Evolutionary conservation across 35 echinoderm and acorn worm genomes (phyloP).

Genomic region (Holothuria glaberrima): DNA sequence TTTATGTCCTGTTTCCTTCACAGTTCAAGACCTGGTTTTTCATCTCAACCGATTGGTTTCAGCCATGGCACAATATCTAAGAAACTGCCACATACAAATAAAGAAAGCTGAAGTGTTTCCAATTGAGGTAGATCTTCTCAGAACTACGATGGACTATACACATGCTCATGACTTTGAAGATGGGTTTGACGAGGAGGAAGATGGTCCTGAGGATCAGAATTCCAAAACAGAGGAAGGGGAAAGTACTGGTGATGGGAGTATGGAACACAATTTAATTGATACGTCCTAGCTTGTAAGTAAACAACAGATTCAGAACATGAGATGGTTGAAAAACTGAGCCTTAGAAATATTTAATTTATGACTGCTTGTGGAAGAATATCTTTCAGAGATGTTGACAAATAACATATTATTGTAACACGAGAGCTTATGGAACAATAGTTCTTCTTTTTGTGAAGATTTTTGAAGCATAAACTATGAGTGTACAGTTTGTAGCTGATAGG

Average conservation of each 20-base stretch:
- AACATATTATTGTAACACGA: too few relatives aligned
- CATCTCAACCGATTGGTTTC: conserved; percentile 88
- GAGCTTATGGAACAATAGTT: too few relatives aligned
- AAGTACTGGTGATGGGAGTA: background rate
- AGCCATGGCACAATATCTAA: conserved; percentile 80
- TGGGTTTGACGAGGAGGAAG: conserved; percentile 75
- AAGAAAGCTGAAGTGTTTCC: conserved; percentile 86
- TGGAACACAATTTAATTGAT: conserved; percentile 41
- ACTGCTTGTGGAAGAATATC: too few relatives aligned
- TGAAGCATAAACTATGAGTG: too few relatives aligned
- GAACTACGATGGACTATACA: conserved; percentile 87
- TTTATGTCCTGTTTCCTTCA: background rate
- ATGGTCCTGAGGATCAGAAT: conserved; percentile 22
- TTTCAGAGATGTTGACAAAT: too few relatives aligned
- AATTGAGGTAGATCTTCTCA: conserved; percentile 86
- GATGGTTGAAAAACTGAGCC: too few relatives aligned
- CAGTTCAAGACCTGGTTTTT: conserved; percentile 97
- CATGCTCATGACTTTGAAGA: conserved; percentile 72
- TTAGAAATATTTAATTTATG: too few relatives aligned
- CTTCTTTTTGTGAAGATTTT: too few relatives aligned
- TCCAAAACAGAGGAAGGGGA: too few relatives aligned
- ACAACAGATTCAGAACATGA: too few relatives aligned
- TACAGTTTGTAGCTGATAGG: too few relatives aligned
- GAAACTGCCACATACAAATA: conserved; percentile 89
- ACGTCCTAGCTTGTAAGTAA: background rate